These are phyloP conservation scores for Drosophila pseudotalamancana DNA, from an alignment of 2,888 invertebrate species.

Conservation along the genomic window DNA sequence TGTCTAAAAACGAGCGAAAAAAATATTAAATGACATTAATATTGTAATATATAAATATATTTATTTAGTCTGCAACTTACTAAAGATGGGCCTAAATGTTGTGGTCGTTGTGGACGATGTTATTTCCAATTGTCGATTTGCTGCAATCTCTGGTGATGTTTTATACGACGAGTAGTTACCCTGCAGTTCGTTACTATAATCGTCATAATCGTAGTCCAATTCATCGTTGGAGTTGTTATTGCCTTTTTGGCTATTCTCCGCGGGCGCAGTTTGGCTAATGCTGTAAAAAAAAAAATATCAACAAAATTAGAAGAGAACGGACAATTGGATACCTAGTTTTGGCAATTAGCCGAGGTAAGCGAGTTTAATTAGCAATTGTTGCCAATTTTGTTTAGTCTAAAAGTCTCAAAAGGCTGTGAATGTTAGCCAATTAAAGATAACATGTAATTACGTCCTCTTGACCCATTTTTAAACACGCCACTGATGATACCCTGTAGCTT, in stretches of 20 bases:
- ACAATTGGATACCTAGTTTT: conserved; percentile 18
- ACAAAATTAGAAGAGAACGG: conserved; percentile 4
- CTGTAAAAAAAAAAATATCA: conserved; percentile 40
- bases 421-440: conserved; percentile 36
- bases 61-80: conserved; percentile 40
- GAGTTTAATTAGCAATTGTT: conserved; percentile 29
- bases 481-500: conserved; percentile 17
- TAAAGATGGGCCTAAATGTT: conserved; percentile 69
- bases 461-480: conserved; percentile 54
- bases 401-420: conserved; percentile 29
- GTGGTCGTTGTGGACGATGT: conserved; percentile 64
- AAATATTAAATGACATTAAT: not conserved
- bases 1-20: conserved; percentile 46
- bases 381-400: conserved; percentile 46
- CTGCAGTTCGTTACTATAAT: conserved; percentile 60
- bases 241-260: conserved; percentile 47
- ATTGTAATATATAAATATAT: not conserved
- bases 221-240: conserved; percentile 34
- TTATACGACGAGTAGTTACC: conserved; percentile 10
- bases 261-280: conserved; percentile 73
- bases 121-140: conserved; percentile 51
- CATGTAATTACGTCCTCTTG: conserved; percentile 51
- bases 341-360: conserved; percentile 29
- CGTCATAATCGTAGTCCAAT: conserved; percentile 66
- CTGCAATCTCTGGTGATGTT: conserved; percentile 50